Base-by-base conservation (phyloP, 1,140 invertebrate genomes). In the Maconellicoccus hirsutus region DNA sequence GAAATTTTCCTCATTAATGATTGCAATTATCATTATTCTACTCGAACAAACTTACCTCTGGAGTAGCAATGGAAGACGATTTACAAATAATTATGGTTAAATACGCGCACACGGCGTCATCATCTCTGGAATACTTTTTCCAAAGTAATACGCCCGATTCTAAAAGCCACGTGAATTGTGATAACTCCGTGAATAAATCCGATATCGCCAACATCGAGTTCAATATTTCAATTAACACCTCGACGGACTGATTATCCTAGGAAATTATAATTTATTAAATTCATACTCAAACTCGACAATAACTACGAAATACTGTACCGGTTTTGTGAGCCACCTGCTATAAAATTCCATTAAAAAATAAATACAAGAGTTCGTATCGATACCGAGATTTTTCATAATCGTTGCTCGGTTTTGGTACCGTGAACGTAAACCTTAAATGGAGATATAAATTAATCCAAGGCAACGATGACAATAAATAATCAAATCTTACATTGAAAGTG, bases 151-250 rank as follows among this genome's bases (percentile, higher is more conserved):
- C 75, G 74, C 87, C 85, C 0, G 82, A 82, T 70, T 87, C 84
- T 66, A 89, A 77, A 85, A 91, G 86, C 88, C 88, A 90, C 73
- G 84, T 82, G 78, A 85, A 90, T 76, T 91, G 89, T 1, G 81
- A 78, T 71, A 82, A 79, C 73, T 89, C 87, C 3, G 84, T 84
- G 76, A 89, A 90, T 52, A 91, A 76, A 75, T 91, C 89, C 0
- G 87, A 90, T 70, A 90, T 81, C 2, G 84, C 70, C 3, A 75
- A 42, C 72, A 88, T 82, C 0, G 88, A 90, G 74, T 84, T 84
- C 1, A 88, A 80, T 1, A 86, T 82, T 78, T 89, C 61, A 25
- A 66, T 23, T 19, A 66, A 66, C 10, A 66, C 61, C 3, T 66
- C 22, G 25, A 66, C 61, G 1, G 61, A 66, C 22, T 66, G 61